Percentiles rank a stretch among this genome's conserved stretches.
Evolutionary conservation across 2,797 vertebrate species (phyloP).

Genomic region (Diglossa cyanea): DNA sequence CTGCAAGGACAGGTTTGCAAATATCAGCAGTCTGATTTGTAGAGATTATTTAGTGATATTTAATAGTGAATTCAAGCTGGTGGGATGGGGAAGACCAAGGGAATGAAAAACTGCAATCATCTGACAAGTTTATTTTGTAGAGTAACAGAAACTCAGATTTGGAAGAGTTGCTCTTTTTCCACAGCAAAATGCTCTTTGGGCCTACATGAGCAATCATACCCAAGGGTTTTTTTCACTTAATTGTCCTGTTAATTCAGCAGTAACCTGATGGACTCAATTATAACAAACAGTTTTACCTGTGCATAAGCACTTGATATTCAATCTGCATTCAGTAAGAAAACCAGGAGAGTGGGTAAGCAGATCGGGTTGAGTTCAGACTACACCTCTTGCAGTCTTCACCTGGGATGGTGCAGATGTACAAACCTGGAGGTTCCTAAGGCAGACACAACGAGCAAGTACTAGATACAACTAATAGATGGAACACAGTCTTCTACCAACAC

Average conservation of each 20-base stretch:
- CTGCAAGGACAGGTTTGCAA: background rate
- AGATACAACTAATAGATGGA: background rate
- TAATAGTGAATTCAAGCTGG: background rate
- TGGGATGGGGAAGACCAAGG: background rate
- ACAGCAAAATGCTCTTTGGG: background rate
- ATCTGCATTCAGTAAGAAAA: background rate
- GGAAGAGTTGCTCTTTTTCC: background rate
- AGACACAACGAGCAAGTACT: rapidly evolving
- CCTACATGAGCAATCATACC: background rate
- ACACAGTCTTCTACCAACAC: background rate
- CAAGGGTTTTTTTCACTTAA: background rate
- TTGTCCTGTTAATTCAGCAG: background rate
- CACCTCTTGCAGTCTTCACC: rapidly evolving
- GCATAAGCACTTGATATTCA: background rate
- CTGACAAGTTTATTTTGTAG: background rate
- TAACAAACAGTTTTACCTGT: background rate
- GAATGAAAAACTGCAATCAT: background rate
- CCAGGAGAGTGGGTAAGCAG: background rate
- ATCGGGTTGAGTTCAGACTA: background rate
- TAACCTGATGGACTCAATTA: background rate
- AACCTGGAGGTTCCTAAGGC: background rate
- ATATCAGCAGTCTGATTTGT: background rate
- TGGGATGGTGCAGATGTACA: background rate
- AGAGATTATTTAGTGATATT: background rate
- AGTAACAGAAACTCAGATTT: background rate